Evolutionary conservation across 2,113 vertebrate species (phyloP).

Genomic region (Periophthalmus modestus): DNA sequence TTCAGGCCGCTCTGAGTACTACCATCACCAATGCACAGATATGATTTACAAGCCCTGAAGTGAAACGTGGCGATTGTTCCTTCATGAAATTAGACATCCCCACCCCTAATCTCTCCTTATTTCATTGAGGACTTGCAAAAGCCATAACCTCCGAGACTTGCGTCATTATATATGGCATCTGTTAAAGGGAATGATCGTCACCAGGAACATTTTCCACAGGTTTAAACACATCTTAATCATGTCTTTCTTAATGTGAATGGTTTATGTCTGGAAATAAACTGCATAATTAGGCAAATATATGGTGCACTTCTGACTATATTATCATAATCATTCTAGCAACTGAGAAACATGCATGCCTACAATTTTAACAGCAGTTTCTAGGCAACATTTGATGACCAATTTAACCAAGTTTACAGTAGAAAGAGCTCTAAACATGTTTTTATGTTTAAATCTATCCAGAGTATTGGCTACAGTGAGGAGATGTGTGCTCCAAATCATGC

Average conservation of each 20-base stretch:
- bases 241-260: constrained; percentile 47
- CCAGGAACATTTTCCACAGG: constrained; percentile 36
- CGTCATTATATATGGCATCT: constrained; percentile 48
- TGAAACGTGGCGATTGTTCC: constrained; percentile 65
- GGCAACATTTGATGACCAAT: constrained; percentile 40
- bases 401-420: constrained; percentile 52
- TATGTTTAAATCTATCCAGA: constrained; percentile 56
- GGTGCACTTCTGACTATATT: constrained; percentile 41
- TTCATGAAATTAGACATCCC: constrained; percentile 70
- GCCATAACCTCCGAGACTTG: constrained; percentile 54
- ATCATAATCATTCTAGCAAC: constrained; percentile 26
- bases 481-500: constrained; percentile 70
- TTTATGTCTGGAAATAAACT: constrained; percentile 43
- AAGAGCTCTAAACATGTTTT: constrained; percentile 35
- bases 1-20: constrained; percentile 69
- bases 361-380: constrained; percentile 37
- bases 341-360: constrained; percentile 27
- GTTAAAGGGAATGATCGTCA: constrained; percentile 54
- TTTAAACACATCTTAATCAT: constrained; percentile 47
- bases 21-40: constrained; percentile 20
- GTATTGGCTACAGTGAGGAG: constrained; percentile 57
- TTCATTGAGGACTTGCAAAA: constrained; percentile 64
- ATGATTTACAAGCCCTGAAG: constrained; percentile 60
- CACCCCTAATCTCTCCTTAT: constrained; percentile 67
- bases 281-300: constrained; percentile 36